Conservation (phyloP, 2,113 vertebrate genomes). For the Falcunculus frontatus region DNA sequence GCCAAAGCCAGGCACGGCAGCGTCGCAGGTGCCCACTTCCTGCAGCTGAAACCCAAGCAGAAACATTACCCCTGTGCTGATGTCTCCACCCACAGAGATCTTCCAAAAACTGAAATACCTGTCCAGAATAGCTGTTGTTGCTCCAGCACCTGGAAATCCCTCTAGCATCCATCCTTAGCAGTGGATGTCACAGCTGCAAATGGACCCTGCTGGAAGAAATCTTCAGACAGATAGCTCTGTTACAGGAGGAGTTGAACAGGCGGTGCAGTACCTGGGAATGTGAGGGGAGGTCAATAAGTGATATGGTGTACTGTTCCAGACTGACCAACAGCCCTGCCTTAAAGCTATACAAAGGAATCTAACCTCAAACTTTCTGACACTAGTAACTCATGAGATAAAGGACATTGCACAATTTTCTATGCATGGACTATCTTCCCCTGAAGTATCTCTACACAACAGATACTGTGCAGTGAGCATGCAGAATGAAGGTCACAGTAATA, state of each 20-base stretch:
- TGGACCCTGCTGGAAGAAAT: neutral
- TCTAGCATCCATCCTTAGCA: neutral
- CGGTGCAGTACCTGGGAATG: neutral
- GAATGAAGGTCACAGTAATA: neutral
- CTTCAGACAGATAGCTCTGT: neutral
- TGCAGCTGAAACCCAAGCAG: neutral
- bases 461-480: neutral
- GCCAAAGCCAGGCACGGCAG: no score
- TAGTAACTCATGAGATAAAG: neutral
- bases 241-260: neutral
- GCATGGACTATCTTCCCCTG: neutral
- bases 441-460: neutral
- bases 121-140: neutral
- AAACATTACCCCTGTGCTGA: neutral
- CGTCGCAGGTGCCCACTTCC: no score
- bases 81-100: neutral
- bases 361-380: neutral
- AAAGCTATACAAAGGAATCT: neutral
- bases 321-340: neutral
- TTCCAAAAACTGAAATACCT: neutral
- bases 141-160: neutral
- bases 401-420: neutral
- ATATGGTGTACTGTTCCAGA: neutral
- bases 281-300: fast-evolving
- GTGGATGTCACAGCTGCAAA: neutral